phyloP scores from a whole-genome alignment of 2,797 vertebrate genomes.

The Adelosebastes latens region DNA sequence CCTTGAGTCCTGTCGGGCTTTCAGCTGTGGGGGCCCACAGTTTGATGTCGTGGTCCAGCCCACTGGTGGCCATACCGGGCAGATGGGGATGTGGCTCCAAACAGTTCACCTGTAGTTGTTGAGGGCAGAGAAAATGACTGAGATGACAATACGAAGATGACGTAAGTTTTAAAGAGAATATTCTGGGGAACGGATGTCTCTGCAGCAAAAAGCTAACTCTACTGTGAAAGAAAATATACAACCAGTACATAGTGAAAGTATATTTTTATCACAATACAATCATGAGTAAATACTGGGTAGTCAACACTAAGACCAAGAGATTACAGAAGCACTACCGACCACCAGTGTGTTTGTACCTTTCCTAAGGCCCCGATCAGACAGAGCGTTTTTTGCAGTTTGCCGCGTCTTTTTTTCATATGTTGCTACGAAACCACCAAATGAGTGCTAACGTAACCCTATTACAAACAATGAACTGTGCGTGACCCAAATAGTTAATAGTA shows the following conservation, averaged over 20 bases:
- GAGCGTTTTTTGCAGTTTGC: no score
- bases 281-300: neutral
- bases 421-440: no score
- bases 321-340: neutral
- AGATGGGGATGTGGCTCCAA: slow-evolving; percentile 95
- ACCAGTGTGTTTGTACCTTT: neutral
- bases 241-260: neutral
- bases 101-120: slow-evolving; percentile 89
- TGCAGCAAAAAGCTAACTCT: neutral
- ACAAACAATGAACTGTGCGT: no score
- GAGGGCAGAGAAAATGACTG: neutral
- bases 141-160: neutral
- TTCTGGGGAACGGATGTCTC: neutral
- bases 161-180: neutral
- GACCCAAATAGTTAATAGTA: no score
- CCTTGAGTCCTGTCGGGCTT: slow-evolving; percentile 87
- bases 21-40: slow-evolving; percentile 96
- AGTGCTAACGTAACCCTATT: no score
- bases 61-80: slow-evolving; percentile 94
- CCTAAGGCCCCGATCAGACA: no score
- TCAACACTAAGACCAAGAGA: neutral
- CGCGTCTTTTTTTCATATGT: no score
- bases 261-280: neutral
- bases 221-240: neutral
- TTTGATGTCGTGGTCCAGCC: slow-evolving; percentile 96